These are phyloP conservation scores for Vidua chalybeata DNA, from an alignment of 2,113 vertebrate genomes.

Conservation along the genomic window DNA sequence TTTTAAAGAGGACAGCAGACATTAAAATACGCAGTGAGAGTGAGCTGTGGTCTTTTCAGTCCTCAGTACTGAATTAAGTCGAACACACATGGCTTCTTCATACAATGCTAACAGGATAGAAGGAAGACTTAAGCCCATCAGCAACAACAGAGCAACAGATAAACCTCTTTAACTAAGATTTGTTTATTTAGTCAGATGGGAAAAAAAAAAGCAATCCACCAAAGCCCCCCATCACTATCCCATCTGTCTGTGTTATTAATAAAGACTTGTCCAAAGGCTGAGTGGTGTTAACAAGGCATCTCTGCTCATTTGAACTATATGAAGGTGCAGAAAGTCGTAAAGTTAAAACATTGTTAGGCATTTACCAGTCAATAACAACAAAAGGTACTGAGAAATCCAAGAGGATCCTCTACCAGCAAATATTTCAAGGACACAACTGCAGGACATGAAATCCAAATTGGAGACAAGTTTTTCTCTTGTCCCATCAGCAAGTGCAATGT, in stretches of 20 bases:
- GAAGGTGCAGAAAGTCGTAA: slow-evolving; percentile 53
- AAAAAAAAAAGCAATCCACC: background rate
- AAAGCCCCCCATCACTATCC: slow-evolving; percentile 47
- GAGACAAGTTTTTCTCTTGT: background rate
- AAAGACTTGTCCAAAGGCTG: slow-evolving; percentile 40
- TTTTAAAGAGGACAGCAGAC: slow-evolving; percentile 42
- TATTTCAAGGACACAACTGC: background rate
- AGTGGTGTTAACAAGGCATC: slow-evolving; percentile 53
- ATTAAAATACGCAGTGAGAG: slow-evolving; percentile 60
- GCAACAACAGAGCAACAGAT: slow-evolving; percentile 57
- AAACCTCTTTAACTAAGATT: slow-evolving; percentile 63
- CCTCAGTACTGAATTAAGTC: slow-evolving; percentile 51
- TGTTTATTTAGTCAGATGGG: slow-evolving; percentile 62
- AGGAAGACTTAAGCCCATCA: slow-evolving; percentile 61
- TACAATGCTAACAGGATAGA: slow-evolving; percentile 70
- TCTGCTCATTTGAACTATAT: background rate
- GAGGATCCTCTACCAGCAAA: background rate
- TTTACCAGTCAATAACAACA: slow-evolving; percentile 16
- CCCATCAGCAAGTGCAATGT: background rate
- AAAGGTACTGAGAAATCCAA: background rate
- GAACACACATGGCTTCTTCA: slow-evolving; percentile 46
- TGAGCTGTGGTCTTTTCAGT: slow-evolving; percentile 55
- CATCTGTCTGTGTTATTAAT: slow-evolving; percentile 65
- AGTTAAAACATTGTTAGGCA: slow-evolving; percentile 46
- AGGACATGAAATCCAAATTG: background rate